These are phyloP conservation scores for Noctua janthina DNA, from an alignment of 2,888 invertebrate species.

Conservation along the genomic window DNA sequence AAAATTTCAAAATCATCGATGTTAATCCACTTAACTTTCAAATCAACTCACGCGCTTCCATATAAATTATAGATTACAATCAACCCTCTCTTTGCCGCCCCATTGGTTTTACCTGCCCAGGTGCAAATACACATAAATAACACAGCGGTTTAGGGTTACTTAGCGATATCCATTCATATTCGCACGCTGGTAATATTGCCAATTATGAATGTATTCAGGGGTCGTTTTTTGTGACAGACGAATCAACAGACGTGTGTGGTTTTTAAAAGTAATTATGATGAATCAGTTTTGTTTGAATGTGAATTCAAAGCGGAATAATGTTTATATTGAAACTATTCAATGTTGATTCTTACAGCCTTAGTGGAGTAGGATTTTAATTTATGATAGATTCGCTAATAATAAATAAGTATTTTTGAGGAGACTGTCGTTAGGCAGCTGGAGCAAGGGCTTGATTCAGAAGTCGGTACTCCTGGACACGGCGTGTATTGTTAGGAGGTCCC, in stretches of 20 bases:
- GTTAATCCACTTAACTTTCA: constrained; percentile 2
- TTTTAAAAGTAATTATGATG: constrained; percentile 10
- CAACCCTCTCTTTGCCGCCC: constrained; percentile 65
- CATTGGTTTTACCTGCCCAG: constrained; percentile 59
- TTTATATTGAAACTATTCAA: too few species aligned
- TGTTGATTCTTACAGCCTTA: too few species aligned
- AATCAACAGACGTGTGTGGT: constrained; percentile 39
- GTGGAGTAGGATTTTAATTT: too few species aligned
- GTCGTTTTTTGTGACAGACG: constrained; percentile 36
- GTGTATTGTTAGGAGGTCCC: too few species aligned
- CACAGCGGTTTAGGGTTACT: constrained; percentile 58
- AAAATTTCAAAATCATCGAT: neutral
- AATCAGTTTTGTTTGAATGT: constrained; percentile 19
- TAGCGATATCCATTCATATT: constrained; percentile 60
- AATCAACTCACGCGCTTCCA: constrained; percentile 29
- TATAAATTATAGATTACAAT: constrained; percentile 61
- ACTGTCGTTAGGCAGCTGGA: too few species aligned
- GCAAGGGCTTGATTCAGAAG: too few species aligned
- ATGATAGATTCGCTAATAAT: too few species aligned
- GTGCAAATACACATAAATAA: constrained; percentile 67
- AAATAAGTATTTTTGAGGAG: too few species aligned
- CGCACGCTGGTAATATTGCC: constrained; percentile 60
- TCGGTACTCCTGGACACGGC: too few species aligned
- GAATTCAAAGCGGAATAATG: constrained; percentile 14
- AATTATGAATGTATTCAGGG: constrained; percentile 57